Evolutionary conservation across 2,888 invertebrate genomes (phyloP).

Genomic region (Chouioia cunea): DNA sequence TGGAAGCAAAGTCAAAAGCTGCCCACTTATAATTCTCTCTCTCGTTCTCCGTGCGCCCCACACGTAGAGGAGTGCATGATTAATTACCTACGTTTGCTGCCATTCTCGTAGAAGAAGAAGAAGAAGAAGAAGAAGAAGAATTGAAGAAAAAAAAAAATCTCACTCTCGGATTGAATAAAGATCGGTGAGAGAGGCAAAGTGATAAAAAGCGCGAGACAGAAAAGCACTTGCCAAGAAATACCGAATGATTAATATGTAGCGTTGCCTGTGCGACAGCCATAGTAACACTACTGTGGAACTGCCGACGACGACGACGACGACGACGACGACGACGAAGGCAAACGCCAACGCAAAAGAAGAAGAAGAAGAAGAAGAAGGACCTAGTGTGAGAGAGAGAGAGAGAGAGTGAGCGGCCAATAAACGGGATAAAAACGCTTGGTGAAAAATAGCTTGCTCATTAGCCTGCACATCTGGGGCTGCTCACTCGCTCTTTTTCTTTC

Average conservation of each 20-base stretch:
- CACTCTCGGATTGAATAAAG: too few relatives aligned
- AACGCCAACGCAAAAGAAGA: too few relatives aligned
- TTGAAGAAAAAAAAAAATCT: too few relatives aligned
- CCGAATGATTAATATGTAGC: slow-evolving; percentile 68
- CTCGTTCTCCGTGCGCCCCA: slow-evolving; percentile 19
- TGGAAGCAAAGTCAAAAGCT: background rate
- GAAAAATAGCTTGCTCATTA: slow-evolving; percentile 69
- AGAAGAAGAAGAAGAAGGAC: too few relatives aligned
- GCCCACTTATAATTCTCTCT: slow-evolving; percentile 46
- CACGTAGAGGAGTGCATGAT: too few relatives aligned
- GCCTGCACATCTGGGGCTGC: slow-evolving; percentile 64
- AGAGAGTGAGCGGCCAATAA: slow-evolving; percentile 68
- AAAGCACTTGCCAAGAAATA: slow-evolving; percentile 57
- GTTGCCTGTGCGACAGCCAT: slow-evolving; percentile 58
- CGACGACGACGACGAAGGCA: too few relatives aligned
- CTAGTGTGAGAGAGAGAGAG: too few relatives aligned
- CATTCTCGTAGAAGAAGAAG: too few relatives aligned
- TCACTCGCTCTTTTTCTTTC: slow-evolving; percentile 24
- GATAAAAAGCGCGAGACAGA: background rate
- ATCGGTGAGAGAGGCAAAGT: too few relatives aligned
- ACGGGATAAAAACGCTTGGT: slow-evolving; percentile 69
- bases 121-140: too few relatives aligned
- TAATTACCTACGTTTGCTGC: too few relatives aligned
- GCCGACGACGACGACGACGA: background rate
- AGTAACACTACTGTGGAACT: too few relatives aligned